phyloP scores from a whole-genome alignment of 2,113 vertebrate species.

The Malurus alboscapulatus region DNA sequence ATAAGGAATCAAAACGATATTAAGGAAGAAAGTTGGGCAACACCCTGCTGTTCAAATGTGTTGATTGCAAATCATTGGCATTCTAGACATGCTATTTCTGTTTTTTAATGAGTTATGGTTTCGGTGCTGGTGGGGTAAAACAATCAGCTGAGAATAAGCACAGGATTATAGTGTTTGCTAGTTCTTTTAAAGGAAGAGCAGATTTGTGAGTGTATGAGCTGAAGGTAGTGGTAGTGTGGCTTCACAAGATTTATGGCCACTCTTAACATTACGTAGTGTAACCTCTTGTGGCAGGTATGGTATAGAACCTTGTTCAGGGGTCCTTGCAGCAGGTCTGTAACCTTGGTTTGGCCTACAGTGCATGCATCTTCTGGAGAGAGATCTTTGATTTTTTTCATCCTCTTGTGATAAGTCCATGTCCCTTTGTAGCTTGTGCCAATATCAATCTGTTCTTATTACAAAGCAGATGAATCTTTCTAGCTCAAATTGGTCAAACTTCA shows the following conservation, averaged over 20 bases:
- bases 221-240: background rate
- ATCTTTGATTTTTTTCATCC: background rate
- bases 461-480: background rate
- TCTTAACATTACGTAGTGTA: background rate
- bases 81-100: background rate
- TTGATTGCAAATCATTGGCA: slow-evolving; percentile 1
- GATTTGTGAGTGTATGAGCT: background rate
- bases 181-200: background rate
- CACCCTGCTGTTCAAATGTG: slow-evolving; percentile 7
- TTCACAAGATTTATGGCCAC: background rate
- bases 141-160: background rate
- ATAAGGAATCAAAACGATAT: slow-evolving; percentile 9
- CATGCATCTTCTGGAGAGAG: background rate
- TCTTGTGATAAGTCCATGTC: background rate
- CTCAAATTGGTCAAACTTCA: background rate
- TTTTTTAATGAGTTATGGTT: background rate
- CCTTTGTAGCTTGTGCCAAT: background rate
- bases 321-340: background rate
- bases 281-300: fast-evolving
- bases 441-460: background rate
- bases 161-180: background rate
- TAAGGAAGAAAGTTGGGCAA: background rate
- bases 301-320: background rate
- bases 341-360: background rate
- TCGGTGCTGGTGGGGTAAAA: background rate